Base-by-base conservation (phyloP, 2,888 invertebrate species). In the Micoletzkya japonica region DNA sequence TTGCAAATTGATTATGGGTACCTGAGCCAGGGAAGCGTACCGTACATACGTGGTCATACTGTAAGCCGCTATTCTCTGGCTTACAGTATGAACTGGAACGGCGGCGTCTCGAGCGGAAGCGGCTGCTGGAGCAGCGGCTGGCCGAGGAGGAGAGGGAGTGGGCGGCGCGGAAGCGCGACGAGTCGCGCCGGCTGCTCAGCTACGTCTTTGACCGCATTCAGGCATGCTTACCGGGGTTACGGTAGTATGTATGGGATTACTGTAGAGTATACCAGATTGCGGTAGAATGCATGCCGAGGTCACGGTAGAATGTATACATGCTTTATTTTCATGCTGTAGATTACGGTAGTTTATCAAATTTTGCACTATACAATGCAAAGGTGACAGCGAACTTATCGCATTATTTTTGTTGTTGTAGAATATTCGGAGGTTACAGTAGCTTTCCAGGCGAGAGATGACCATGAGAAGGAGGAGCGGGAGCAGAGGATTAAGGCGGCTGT, bases 131-230 rank as follows among this genome's bases (percentile, higher is more conserved):
- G 39, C 17, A 28, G 30, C 54, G 74, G 70, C 63, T 74, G 34
- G 71, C 69, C 1, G 76, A 76, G 30, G 74, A 72, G 36, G 75
- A 77, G 39, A 73, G 72, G 49, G 70, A 66, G 34, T 66, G 73
- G 56, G 59, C 50, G 34, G 73, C 73, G 26, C 69, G 67, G 26
- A 67, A 67, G 36, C 44, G 39, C 6, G 26, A 24, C 4, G 76
- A 78, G 67, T 74, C 77, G 10, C 69, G 73, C 50, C 59, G 76
- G n/a, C 73, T 78, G 61, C 71, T 78, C 69, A 73, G 70, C n/a
- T 75, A 73, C 56, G 71, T 78, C 2, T 77, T 78, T 69, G 66
- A 71, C 7, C 72, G 76, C 30, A 76, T 78, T 70, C 72, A 76
- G 56, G 76, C 72, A 28, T 24, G 58, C n/a, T 49, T n/a, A n/a